phyloP scores from a whole-genome alignment of 1,140 invertebrate genomes.

The Lethrus apterus region DNA sequence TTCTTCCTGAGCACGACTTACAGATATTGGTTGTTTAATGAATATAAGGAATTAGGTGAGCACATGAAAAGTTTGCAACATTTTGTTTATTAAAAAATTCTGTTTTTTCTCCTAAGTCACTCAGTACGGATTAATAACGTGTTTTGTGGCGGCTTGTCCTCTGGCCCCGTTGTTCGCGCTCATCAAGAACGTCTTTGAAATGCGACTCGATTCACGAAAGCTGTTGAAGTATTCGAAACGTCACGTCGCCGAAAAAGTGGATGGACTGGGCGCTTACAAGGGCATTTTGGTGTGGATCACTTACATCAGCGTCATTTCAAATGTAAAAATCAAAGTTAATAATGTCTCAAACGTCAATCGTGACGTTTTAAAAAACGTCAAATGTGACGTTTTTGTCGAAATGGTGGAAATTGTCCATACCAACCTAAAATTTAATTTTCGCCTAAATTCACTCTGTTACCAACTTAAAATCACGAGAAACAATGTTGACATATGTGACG shows the following conservation, averaged over 20 bases:
- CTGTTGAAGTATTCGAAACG: slow-evolving; percentile 62
- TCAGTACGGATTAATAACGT: slow-evolving; percentile 78
- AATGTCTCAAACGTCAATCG: too few relatives aligned
- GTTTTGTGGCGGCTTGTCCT: slow-evolving; percentile 78
- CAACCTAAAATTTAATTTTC: too few relatives aligned
- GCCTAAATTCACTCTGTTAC: too few relatives aligned
- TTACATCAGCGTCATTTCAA: slow-evolving; percentile 28
- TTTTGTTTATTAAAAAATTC: slow-evolving; percentile 2
- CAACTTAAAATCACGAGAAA: too few relatives aligned
- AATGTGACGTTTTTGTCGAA: too few relatives aligned
- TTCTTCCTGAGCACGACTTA: slow-evolving; percentile 21
- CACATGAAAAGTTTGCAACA: not conserved
- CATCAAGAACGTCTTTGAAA: slow-evolving; percentile 74
- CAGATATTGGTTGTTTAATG: slow-evolving; percentile 23
- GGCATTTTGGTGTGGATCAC: slow-evolving; percentile 26
- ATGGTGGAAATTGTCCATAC: too few relatives aligned
- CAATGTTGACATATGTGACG: too few relatives aligned
- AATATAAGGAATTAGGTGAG: slow-evolving; percentile 31
- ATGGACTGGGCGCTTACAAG: slow-evolving; percentile 61
- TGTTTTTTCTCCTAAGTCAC: slow-evolving; percentile 51
- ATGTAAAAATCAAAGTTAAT: slow-evolving; percentile 27
- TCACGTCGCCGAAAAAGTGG: slow-evolving; percentile 59
- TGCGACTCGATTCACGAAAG: slow-evolving; percentile 71
- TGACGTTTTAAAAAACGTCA: too few relatives aligned
- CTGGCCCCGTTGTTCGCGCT: slow-evolving; percentile 72